Conservation (phyloP, 2,888 invertebrate species). For the Drosophila nr. fundita region DNA sequence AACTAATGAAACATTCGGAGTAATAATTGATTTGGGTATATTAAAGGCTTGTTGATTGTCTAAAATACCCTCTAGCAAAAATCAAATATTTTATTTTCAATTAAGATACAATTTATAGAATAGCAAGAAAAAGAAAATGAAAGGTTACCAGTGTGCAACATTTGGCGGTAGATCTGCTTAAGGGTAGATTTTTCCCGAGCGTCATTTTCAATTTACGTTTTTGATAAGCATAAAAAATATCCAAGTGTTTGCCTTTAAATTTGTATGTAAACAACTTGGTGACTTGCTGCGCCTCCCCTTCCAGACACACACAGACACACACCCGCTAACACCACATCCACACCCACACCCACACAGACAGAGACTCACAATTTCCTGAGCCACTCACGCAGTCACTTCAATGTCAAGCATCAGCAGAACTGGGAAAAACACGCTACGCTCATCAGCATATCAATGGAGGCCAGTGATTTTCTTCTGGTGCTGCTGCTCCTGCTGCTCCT, state of each 20-base stretch:
- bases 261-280: slow-evolving; percentile 68
- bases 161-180: slow-evolving; percentile 29
- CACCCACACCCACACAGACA: slow-evolving; percentile 4
- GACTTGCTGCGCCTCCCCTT: slow-evolving; percentile 13
- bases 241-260: slow-evolving; percentile 72
- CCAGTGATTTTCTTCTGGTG: slow-evolving; percentile 59
- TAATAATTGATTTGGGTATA: slow-evolving; percentile 13
- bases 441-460: slow-evolving; percentile 76
- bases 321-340: slow-evolving; percentile 7
- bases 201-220: slow-evolving; percentile 59
- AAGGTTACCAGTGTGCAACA: slow-evolving; percentile 45
- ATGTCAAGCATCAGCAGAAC: slow-evolving; percentile 69
- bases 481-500: not conserved
- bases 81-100: not conserved
- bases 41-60: not conserved
- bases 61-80: not conserved
- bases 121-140: not conserved
- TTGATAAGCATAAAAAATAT: slow-evolving; percentile 72
- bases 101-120: not conserved
- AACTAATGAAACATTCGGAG: slow-evolving; percentile 25
- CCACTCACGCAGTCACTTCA: slow-evolving; percentile 71
- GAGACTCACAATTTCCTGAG: slow-evolving; percentile 29
- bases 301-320: slow-evolving; percentile 4
- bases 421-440: slow-evolving; percentile 50
- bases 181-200: slow-evolving; percentile 13